phyloP scores from a whole-genome alignment of 2,113 vertebrate genomes.

The Hyperopisus bebe region DNA sequence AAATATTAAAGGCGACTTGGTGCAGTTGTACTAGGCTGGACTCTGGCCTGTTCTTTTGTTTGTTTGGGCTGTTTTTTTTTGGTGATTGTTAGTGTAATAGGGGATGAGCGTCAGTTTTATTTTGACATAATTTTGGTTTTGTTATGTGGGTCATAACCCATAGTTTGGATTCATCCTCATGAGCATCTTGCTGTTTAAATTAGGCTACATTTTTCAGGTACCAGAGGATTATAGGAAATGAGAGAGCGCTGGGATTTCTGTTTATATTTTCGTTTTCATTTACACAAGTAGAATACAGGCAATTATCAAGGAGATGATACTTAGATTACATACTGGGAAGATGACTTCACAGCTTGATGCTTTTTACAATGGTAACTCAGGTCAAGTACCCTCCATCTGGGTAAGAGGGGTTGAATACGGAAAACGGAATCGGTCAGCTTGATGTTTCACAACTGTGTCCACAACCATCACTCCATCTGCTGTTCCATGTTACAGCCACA shows the following conservation, averaged over 20 bases:
- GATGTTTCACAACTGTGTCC: not conserved
- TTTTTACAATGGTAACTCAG: not conserved
- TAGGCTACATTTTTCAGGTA: not conserved
- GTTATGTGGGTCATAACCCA: not conserved
- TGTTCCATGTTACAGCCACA: not conserved
- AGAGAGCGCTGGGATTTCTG: not conserved
- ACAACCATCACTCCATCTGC: not conserved
- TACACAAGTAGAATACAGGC: not conserved
- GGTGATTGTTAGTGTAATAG: not conserved
- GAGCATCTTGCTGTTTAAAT: not conserved
- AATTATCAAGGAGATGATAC: not conserved
- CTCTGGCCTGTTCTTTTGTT: not conserved
- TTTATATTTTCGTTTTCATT: not conserved
- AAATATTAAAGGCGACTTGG: slow-evolving; percentile 51
- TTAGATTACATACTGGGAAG: not conserved
- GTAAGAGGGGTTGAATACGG: not conserved
- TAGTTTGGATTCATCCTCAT: not conserved
- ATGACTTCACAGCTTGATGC: not conserved
- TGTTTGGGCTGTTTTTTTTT: not conserved
- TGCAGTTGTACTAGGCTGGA: slow-evolving; percentile 20
- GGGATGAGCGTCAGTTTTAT: not conserved
- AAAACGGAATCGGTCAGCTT: not conserved
- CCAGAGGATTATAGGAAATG: not conserved
- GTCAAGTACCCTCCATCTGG: not conserved
- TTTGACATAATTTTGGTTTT: not conserved